Conservation (phyloP, 2,113 vertebrate species). For the Tragelaphus strepsiceros region DNA sequence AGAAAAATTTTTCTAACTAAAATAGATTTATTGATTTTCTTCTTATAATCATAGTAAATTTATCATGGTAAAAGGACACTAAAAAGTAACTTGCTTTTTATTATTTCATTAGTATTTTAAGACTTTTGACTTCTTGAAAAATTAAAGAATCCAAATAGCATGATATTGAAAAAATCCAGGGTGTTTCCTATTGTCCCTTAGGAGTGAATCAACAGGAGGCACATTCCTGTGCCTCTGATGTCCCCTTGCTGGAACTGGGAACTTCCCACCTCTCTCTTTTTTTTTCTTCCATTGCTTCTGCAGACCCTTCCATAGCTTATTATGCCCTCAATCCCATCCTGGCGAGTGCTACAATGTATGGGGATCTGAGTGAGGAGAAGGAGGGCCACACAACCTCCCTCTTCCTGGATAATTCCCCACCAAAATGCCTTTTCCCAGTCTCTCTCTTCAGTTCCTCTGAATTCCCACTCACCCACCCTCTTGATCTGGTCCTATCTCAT, state of each 20-base stretch:
- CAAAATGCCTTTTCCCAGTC: background rate
- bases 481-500: background rate
- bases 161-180: background rate
- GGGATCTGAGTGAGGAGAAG: too few relatives aligned
- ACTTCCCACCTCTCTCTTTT: background rate
- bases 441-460: background rate
- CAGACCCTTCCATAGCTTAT: background rate
- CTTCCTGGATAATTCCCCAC: background rate
- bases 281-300: background rate
- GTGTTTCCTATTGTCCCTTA: background rate
- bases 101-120: constrained; percentile 12
- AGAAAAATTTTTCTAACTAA: background rate
- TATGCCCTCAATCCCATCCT: background rate
- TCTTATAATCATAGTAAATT: background rate
- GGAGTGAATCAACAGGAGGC: background rate
- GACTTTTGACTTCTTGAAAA: background rate
- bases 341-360: background rate
- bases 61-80: background rate
- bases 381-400: too few relatives aligned
- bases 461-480: background rate
- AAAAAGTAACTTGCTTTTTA: background rate
- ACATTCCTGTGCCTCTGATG: background rate
- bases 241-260: background rate
- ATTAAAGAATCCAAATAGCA: background rate
- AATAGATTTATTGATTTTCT: background rate